These are phyloP conservation scores for Gymnoscopelus microlampas DNA, from an alignment of 2,797 vertebrate genomes.

Conservation along the genomic window DNA sequence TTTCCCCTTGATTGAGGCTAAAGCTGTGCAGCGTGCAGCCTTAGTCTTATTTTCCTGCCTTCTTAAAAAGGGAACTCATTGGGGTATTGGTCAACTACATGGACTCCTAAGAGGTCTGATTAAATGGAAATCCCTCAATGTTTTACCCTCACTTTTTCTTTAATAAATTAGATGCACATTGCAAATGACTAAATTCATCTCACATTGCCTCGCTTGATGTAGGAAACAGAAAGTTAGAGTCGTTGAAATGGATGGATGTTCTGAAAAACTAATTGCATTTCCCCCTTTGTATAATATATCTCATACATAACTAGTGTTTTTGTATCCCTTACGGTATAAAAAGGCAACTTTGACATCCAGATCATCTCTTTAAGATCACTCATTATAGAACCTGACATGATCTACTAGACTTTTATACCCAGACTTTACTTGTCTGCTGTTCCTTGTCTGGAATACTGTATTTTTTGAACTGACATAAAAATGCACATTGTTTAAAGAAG, in stretches of 20 bases:
- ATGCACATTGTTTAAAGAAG: not conserved
- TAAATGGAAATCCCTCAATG: constrained; percentile 84
- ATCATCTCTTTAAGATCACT: constrained; percentile 6
- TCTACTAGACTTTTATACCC: constrained; percentile 5
- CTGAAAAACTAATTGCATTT: constrained; percentile 60
- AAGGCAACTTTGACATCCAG: constrained; percentile 8
- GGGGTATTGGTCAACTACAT: constrained; percentile 80
- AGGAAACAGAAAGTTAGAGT: constrained; percentile 49
- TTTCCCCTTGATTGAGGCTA: constrained; percentile 77
- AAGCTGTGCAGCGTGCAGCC: constrained; percentile 70
- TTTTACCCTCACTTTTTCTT: constrained; percentile 75
- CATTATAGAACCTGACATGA: constrained; percentile 1
- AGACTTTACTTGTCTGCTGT: not conserved
- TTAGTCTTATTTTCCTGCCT: constrained; percentile 78
- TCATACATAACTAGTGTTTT: constrained; percentile 17
- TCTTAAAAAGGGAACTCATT: constrained; percentile 78
- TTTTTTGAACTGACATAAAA: constrained; percentile 3
- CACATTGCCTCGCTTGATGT: constrained; percentile 65
- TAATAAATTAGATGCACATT: constrained; percentile 84
- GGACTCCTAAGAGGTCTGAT: constrained; percentile 85
- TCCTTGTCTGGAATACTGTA: not conserved
- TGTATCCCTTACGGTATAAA: not conserved
- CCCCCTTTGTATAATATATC: constrained; percentile 41
- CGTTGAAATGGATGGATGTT: constrained; percentile 55
- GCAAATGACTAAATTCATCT: constrained; percentile 75